A percentile compares a stretch with the other conserved stretches of the same genome.
phyloP scores from a whole-genome alignment of 53 echinoderm and acorn worm genomes.

The Hippasteria phrygiana region DNA sequence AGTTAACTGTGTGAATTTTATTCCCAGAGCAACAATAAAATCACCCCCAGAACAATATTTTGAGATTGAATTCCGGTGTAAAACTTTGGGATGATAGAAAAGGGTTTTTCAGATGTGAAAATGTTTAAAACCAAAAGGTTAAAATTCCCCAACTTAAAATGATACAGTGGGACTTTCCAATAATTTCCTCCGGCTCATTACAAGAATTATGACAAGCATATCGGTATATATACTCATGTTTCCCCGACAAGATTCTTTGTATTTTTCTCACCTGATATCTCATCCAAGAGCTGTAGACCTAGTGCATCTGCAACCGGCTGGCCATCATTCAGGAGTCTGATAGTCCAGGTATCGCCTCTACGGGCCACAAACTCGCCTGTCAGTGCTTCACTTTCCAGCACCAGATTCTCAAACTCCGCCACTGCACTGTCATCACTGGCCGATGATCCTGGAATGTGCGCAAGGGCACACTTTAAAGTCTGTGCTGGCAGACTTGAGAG shows the following conservation, averaged over 20 bases:
- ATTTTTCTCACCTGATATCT: constrained; percentile 45
- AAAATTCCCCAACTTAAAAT: too few relatives aligned
- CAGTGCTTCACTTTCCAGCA: constrained; percentile 66
- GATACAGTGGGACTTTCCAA: too few relatives aligned
- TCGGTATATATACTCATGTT: too few relatives aligned
- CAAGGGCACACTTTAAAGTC: constrained; percentile 86
- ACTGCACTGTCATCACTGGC: constrained; percentile 37
- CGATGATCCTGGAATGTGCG: constrained; percentile 20
- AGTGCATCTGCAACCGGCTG: constrained; percentile 48
- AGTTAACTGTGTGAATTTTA: too few relatives aligned
- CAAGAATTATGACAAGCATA: too few relatives aligned
- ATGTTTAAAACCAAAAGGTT: too few relatives aligned
- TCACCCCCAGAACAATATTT: too few relatives aligned
- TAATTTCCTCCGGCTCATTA: too few relatives aligned
- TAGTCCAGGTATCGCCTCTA: constrained; percentile 40
- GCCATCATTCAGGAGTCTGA: constrained; percentile 45
- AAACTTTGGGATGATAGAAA: too few relatives aligned
- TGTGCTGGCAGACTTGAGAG: constrained; percentile 81
- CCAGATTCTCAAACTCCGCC: constrained; percentile 70
- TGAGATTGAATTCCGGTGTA: too few relatives aligned
- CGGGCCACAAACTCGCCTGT: constrained; percentile 51
- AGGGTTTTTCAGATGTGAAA: too few relatives aligned
- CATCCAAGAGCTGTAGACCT: constrained; percentile 19
- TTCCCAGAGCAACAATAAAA: too few relatives aligned
- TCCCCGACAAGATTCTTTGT: not conserved